Evolutionary conservation across 2,888 invertebrate species (phyloP).

Genomic region (Calameuta pallipes): DNA sequence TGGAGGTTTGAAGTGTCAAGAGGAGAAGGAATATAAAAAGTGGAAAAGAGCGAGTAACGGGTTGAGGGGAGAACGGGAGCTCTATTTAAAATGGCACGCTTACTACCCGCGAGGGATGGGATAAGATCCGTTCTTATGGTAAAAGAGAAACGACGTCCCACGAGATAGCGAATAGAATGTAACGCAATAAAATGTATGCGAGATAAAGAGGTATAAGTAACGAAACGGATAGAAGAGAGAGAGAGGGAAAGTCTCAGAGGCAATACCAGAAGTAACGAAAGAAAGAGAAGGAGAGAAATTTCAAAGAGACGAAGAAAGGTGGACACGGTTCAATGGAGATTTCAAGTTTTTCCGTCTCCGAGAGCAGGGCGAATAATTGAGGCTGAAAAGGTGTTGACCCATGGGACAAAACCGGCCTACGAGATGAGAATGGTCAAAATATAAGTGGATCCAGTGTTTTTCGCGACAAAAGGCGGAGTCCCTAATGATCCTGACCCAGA

Average conservation of each 20-base stretch:
- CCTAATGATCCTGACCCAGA: slow-evolving; percentile 54
- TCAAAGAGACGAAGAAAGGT: slow-evolving; percentile 19
- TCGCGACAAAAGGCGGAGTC: slow-evolving; percentile 40
- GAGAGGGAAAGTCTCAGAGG: slow-evolving; percentile 6
- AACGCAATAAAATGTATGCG: slow-evolving; percentile 28
- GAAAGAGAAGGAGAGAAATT: slow-evolving; percentile 7
- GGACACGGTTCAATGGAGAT: slow-evolving; percentile 39
- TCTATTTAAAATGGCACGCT: slow-evolving; percentile 34
- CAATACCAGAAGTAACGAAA: slow-evolving; percentile 10
- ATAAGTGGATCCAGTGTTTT: slow-evolving; percentile 29
- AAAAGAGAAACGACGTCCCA: slow-evolving; percentile 28
- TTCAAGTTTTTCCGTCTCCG: slow-evolving; percentile 39
- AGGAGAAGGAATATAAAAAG: slow-evolving; percentile 22
- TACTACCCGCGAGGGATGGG: slow-evolving; percentile 16
- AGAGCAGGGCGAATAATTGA: slow-evolving; percentile 36
- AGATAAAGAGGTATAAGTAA: slow-evolving; percentile 3
- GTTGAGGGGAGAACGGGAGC: slow-evolving; percentile 17
- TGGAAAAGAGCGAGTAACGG: slow-evolving; percentile 24
- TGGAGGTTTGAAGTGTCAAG: not conserved
- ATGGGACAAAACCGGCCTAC: slow-evolving; percentile 21
- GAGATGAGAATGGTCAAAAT: slow-evolving; percentile 25
- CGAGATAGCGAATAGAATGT: slow-evolving; percentile 30
- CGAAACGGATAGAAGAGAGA: not conserved
- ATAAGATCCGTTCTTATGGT: slow-evolving; percentile 15
- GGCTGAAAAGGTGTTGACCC: slow-evolving; percentile 37